Percentiles rank a stretch among this genome's conserved stretches.
Evolutionary conservation across 2,888 invertebrate species (phyloP).

Genomic region (Scaeva pyrastri): DNA sequence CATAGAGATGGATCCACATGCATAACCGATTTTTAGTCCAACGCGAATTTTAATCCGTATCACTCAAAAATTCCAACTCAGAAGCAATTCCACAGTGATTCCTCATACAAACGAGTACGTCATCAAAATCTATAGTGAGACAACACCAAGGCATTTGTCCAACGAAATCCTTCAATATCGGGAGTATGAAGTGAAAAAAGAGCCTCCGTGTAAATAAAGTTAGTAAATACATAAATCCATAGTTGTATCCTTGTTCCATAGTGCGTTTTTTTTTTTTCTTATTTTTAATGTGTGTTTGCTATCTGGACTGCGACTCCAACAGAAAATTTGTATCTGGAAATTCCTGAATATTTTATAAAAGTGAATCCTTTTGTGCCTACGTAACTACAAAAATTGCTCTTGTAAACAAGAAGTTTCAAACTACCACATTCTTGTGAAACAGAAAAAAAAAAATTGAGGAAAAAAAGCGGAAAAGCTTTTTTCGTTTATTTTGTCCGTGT

Average conservation of each 20-base stretch:
- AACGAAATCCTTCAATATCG: background rate
- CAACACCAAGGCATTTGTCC: background rate
- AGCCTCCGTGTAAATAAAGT: background rate
- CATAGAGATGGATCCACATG: background rate
- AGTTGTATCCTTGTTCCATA: background rate
- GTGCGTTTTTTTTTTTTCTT: background rate
- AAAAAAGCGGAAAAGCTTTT: conserved; percentile 73
- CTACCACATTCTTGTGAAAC: conserved; percentile 1
- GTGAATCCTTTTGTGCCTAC: conserved; percentile 56
- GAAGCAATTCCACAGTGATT: background rate
- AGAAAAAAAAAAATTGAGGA: background rate
- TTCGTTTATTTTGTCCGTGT: conserved; percentile 45
- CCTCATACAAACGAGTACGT: background rate
- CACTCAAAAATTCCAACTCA: conserved; percentile 17
- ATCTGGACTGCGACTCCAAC: background rate
- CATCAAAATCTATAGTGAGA: conserved; percentile 27
- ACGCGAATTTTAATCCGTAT: conserved; percentile 10
- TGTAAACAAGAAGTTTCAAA: conserved; percentile 62
- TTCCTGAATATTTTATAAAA: conserved; percentile 2
- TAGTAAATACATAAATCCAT: background rate
- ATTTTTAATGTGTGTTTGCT: no score
- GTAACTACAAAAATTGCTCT: conserved; percentile 66
- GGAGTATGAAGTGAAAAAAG: conserved; percentile 25
- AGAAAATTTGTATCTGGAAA: background rate
- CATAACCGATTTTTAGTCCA: conserved; percentile 19